Conservation (phyloP, 2,113 vertebrate species). For the Solenodon paradoxus region DNA sequence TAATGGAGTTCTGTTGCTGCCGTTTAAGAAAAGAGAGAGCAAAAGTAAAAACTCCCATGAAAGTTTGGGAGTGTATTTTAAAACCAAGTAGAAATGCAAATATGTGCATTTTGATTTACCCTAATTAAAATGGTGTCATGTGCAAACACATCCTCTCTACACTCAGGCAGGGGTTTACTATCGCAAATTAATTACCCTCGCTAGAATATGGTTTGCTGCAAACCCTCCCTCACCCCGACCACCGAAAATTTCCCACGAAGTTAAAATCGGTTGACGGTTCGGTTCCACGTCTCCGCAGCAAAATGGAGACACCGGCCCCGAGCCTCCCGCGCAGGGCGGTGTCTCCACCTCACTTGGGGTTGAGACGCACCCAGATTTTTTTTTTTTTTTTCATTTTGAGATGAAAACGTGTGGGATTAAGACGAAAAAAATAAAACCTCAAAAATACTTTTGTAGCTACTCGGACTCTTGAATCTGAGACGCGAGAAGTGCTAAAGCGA, state of each 20-base stretch:
- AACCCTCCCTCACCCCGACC: neutral
- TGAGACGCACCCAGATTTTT: neutral
- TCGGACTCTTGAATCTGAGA: neutral
- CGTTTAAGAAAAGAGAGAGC: constrained; percentile 47
- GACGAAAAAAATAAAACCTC: neutral
- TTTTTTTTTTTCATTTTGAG: constrained; percentile 5
- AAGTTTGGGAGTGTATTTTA: constrained; percentile 42
- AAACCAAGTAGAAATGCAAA: constrained; percentile 38
- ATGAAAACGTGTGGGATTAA: neutral
- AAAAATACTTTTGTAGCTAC: neutral
- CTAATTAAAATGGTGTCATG: constrained; percentile 14
- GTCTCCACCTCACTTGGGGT: neutral
- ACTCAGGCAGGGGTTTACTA: neutral
- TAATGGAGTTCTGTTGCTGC: constrained; percentile 53
- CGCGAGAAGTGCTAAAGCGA: constrained; percentile 13
- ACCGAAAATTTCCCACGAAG: constrained; percentile 41
- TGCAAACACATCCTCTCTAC: neutral
- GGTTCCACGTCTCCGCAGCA: neutral
- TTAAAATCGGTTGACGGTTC: neutral
- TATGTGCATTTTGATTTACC: constrained; percentile 45
- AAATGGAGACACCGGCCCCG: neutral
- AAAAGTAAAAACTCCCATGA: constrained; percentile 58
- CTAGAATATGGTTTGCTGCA: neutral
- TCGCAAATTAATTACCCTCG: neutral
- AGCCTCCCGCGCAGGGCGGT: neutral